A percentile compares a stretch with the other conserved stretches of the same genome.
phyloP scores from a whole-genome alignment of 2,113 vertebrate species.

The Stercorarius parasiticus region DNA sequence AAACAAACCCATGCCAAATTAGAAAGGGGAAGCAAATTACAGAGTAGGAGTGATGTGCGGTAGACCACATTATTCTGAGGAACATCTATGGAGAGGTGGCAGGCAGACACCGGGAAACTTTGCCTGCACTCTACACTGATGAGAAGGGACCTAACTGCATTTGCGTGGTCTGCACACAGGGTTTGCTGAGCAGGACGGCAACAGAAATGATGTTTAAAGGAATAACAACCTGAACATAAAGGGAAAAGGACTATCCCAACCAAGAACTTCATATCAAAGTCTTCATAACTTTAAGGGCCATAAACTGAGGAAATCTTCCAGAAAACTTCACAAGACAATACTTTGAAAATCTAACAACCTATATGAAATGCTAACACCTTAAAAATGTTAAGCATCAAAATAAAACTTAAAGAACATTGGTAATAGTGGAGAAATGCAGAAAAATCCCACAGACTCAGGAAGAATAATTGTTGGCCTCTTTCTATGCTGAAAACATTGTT shows the following conservation, averaged over 20 bases:
- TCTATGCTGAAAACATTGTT: background rate
- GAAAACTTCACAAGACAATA: background rate
- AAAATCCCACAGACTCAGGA: background rate
- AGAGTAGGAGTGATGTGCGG: background rate
- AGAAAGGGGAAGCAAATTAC: slow-evolving; percentile 19
- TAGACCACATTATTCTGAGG: background rate
- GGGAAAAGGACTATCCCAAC: background rate
- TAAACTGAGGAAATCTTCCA: background rate
- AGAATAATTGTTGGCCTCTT: background rate
- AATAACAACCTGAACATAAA: background rate
- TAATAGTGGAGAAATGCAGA: background rate
- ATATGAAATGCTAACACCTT: background rate
- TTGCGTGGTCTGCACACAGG: background rate
- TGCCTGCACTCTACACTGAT: background rate
- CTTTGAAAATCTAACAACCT: background rate
- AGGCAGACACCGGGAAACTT: background rate
- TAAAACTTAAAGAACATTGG: background rate
- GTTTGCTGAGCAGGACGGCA: background rate
- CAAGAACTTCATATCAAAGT: background rate
- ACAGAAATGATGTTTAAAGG: background rate
- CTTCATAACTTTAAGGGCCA: background rate
- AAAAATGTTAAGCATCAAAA: background rate
- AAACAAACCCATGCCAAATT: background rate
- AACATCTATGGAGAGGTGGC: background rate
- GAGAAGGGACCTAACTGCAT: background rate